phyloP scores from a whole-genome alignment of 2,797 vertebrate species.

The Enoplosus armatus region DNA sequence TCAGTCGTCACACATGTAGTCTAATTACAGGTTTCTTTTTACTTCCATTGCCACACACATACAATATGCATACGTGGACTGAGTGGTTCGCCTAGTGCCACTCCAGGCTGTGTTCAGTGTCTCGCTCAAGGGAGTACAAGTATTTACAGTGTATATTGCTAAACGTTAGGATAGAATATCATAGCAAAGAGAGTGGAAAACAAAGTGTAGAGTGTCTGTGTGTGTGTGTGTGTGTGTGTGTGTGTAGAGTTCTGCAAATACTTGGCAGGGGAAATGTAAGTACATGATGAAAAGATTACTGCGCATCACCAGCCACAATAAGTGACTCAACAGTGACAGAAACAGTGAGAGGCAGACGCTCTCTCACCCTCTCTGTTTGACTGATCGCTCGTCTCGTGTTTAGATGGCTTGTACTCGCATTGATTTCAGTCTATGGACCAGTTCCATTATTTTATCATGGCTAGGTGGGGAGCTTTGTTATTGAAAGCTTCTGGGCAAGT shows the following conservation, averaged over 20 bases:
- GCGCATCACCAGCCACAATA: slow-evolving; percentile 26
- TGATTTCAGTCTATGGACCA: slow-evolving; percentile 60
- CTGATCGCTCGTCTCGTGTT: slow-evolving; percentile 50
- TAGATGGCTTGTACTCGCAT: slow-evolving; percentile 47
- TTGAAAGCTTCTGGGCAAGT: slow-evolving; percentile 67
- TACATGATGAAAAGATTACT: slow-evolving; percentile 43
- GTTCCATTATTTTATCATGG: slow-evolving; percentile 73
- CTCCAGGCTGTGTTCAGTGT: neutral
- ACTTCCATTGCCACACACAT: neutral
- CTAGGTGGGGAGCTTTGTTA: slow-evolving; percentile 68
- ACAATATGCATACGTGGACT: neutral
- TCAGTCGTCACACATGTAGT: neutral
- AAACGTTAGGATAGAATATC: neutral
- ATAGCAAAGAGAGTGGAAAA: slow-evolving; percentile 4
- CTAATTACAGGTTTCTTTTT: neutral
- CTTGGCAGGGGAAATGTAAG: slow-evolving; percentile 31
- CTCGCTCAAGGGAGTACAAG: neutral
- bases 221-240: neutral
- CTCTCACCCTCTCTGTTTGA: slow-evolving; percentile 44
- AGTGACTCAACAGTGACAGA: slow-evolving; percentile 33
- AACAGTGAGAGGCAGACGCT: slow-evolving; percentile 23
- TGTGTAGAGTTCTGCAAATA: slow-evolving; percentile 19
- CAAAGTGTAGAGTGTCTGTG: neutral
- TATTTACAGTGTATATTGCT: neutral
- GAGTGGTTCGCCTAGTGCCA: neutral